These are phyloP conservation scores for Cariama cristata DNA, from an alignment of 2,113 vertebrate species.

Conservation along the genomic window DNA sequence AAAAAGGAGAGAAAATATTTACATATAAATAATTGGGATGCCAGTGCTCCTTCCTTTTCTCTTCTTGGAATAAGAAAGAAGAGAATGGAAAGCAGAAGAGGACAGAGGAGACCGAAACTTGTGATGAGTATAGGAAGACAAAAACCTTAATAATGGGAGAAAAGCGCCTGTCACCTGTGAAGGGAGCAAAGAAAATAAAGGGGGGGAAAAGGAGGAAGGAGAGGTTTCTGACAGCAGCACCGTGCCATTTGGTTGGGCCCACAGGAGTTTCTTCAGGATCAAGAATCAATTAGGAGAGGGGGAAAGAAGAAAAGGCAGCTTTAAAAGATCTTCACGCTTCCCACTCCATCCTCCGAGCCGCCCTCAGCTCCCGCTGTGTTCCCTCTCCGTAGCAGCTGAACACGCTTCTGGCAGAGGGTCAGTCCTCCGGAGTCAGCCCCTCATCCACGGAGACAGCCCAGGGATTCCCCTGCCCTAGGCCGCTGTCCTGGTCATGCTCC, in stretches of 20 bases:
- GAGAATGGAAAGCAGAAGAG: background rate
- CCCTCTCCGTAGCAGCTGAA: background rate
- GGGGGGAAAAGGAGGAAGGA: background rate
- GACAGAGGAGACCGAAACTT: background rate
- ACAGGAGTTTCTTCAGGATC: background rate
- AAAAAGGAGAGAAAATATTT: constrained; percentile 47
- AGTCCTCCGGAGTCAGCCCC: background rate
- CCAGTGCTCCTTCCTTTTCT: background rate
- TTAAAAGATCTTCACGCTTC: background rate
- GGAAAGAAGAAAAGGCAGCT: background rate
- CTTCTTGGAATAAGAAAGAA: background rate
- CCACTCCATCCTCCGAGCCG: background rate
- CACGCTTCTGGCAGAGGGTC: background rate
- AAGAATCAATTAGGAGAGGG: background rate
- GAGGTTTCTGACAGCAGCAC: background rate
- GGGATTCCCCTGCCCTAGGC: background rate
- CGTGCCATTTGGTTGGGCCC: background rate
- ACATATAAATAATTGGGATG: constrained; percentile 41
- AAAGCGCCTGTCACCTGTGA: background rate
- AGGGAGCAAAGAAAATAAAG: background rate
- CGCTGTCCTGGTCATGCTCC: background rate
- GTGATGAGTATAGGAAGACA: background rate
- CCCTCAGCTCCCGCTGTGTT: background rate
- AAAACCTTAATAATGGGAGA: constrained; percentile 11
- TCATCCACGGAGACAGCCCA: background rate